phyloP scores from a whole-genome alignment of 2,888 invertebrate species.

The Thalpophila matura region DNA sequence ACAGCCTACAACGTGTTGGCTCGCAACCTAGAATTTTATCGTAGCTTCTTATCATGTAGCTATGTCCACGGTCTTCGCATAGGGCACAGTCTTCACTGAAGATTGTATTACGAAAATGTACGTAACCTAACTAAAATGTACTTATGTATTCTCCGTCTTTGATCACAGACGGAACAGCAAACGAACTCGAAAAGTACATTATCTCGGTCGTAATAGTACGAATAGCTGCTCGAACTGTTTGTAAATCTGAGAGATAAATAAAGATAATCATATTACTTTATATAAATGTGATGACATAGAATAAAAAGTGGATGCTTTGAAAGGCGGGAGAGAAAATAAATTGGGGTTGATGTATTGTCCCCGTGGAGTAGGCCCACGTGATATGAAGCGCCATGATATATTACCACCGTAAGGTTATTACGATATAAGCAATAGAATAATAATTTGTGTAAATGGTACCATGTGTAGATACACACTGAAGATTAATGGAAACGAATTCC shows the following conservation, averaged over 20 bases:
- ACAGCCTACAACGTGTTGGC: conserved; percentile 20
- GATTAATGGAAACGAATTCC: conserved; percentile 42
- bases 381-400: conserved; percentile 79
- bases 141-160: conserved; percentile 14
- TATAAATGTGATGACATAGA: conserved; percentile 49
- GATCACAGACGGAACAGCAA: conserved; percentile 18
- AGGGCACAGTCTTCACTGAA: conserved; percentile 17
- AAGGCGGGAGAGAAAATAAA: conserved; percentile 81
- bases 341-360: conserved; percentile 83
- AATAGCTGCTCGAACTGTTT: conserved; percentile 20
- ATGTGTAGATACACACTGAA: conserved; percentile 32
- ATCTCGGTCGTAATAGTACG: conserved; percentile 35
- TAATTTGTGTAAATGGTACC: conserved; percentile 54
- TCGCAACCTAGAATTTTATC: conserved; percentile 45
- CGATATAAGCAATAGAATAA: conserved; percentile 54
- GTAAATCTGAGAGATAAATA: conserved; percentile 34
- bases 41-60: conserved; percentile 35
- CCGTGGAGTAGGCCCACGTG: conserved; percentile 72
- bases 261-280: conserved; percentile 39
- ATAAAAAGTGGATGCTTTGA: conserved; percentile 75
- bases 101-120: conserved; percentile 34
- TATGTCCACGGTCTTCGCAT: conserved; percentile 20
- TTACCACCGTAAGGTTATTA: conserved; percentile 65
- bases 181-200: conserved; percentile 33
- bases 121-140: conserved; percentile 27